These are phyloP conservation scores for Drosophila ohnishii DNA, from an alignment of 1,140 invertebrate genomes.

Conservation along the genomic window DNA sequence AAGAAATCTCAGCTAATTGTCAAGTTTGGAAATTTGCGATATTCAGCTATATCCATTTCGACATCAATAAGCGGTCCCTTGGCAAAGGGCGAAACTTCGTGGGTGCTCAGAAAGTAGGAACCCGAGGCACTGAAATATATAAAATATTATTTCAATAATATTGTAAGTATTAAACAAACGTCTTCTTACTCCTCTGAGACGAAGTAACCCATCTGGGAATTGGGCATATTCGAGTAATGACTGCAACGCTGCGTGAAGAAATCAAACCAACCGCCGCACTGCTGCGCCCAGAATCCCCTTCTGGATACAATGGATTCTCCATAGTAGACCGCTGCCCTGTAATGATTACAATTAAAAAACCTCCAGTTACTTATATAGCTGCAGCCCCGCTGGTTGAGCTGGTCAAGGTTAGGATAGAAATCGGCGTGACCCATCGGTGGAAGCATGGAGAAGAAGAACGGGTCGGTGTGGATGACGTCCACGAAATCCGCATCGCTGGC, in stretches of 20 bases:
- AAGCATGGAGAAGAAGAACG: constrained; percentile 86
- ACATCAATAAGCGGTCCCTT: constrained; percentile 61
- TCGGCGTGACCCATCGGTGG: constrained; percentile 88
- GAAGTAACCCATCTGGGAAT: constrained; percentile 73
- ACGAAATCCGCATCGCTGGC: constrained; percentile 88
- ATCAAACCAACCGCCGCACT: constrained; percentile 68
- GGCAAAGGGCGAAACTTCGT: constrained; percentile 63
- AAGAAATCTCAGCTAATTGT: not conserved
- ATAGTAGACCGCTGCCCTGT: constrained; percentile 84
- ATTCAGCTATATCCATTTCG: constrained; percentile 54
- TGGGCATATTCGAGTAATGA: constrained; percentile 51
- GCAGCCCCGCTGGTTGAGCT: constrained; percentile 89
- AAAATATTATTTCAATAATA: not conserved
- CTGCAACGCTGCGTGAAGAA: constrained; percentile 64
- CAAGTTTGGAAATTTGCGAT: not conserved
- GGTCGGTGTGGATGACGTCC: constrained; percentile 90
- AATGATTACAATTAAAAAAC: constrained; percentile 84
- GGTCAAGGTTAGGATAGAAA: constrained; percentile 92
- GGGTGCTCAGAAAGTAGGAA: constrained; percentile 69
- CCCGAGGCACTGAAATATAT: constrained; percentile 53
- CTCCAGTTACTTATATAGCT: constrained; percentile 74
- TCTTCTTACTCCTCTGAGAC: constrained; percentile 51
- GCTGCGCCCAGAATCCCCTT: constrained; percentile 69
- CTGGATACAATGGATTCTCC: constrained; percentile 84
- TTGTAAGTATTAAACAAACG: not conserved